phyloP scores from a whole-genome alignment of 2,113 vertebrate genomes.

The Astur gentilis region DNA sequence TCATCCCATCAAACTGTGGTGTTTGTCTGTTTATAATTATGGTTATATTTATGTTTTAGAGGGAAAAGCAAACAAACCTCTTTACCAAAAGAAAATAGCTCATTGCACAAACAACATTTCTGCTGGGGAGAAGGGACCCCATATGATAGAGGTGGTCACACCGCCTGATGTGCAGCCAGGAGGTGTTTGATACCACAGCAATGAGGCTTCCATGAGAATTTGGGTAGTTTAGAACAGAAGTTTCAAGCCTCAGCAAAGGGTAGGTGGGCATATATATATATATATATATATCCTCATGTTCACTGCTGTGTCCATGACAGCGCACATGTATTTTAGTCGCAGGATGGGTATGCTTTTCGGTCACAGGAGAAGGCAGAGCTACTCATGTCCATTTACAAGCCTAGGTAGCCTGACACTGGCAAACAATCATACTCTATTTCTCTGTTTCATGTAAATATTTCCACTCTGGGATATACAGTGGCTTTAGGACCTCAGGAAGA shows the following conservation, averaged over 20 bases:
- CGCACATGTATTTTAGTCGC: fast-evolving
- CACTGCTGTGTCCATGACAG: neutral
- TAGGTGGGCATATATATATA: fast-evolving
- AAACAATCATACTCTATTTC: neutral
- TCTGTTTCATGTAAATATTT: neutral
- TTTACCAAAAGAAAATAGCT: neutral
- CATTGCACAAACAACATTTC: neutral
- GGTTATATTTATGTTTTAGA: neutral
- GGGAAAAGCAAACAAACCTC: neutral
- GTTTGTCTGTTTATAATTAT: neutral
- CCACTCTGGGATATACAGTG: neutral
- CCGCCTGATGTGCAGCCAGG: neutral
- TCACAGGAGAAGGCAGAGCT: neutral
- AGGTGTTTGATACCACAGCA: neutral
- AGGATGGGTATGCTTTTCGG: neutral
- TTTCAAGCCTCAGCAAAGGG: neutral
- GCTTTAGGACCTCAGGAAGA: constrained; percentile 10
- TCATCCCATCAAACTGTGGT: neutral
- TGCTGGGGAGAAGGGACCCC: neutral
- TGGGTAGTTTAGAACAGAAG: neutral
- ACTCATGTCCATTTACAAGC: neutral
- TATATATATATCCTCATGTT: neutral
- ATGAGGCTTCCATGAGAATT: neutral
- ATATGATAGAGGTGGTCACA: neutral
- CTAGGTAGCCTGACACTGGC: neutral